phyloP scores from a whole-genome alignment of 2,113 vertebrate species.

The Cryptotis parvus region DNA sequence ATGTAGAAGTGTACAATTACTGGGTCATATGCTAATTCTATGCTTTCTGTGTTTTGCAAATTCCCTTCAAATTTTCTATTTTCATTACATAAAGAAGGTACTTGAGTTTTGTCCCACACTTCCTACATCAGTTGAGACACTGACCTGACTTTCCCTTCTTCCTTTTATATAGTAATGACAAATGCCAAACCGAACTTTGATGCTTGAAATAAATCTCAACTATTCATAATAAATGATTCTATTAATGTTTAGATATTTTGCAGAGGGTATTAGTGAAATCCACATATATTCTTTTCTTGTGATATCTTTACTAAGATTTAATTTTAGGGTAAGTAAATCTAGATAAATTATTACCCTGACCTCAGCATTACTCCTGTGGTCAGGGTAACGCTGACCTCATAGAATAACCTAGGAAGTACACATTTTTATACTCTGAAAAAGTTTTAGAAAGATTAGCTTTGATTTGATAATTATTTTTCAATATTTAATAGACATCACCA shows the following conservation, averaged over 20 bases:
- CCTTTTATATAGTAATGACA: neutral
- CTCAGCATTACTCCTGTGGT: too few species aligned
- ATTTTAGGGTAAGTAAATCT: neutral
- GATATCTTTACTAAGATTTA: too few species aligned
- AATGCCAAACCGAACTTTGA: neutral
- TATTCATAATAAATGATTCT: neutral
- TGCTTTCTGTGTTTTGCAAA: neutral
- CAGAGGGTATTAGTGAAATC: neutral
- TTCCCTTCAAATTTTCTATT: neutral
- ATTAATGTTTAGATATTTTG: neutral
- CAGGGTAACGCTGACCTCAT: neutral
- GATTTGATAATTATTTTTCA: neutral
- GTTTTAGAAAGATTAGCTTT: neutral
- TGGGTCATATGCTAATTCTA: neutral
- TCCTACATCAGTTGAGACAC: neutral
- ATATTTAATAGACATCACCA: neutral
- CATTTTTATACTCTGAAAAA: neutral
- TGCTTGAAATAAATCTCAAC: neutral
- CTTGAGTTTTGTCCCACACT: neutral
- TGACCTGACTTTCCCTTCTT: neutral
- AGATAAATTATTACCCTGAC: too few species aligned
- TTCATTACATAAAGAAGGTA: neutral
- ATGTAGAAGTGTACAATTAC: neutral
- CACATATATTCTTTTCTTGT: neutral
- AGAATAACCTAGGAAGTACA: neutral